Percentiles rank a stretch among this genome's conserved stretches.
Conservation (phyloP, 2,888 invertebrate species). For the Ectobius pallidus region DNA sequence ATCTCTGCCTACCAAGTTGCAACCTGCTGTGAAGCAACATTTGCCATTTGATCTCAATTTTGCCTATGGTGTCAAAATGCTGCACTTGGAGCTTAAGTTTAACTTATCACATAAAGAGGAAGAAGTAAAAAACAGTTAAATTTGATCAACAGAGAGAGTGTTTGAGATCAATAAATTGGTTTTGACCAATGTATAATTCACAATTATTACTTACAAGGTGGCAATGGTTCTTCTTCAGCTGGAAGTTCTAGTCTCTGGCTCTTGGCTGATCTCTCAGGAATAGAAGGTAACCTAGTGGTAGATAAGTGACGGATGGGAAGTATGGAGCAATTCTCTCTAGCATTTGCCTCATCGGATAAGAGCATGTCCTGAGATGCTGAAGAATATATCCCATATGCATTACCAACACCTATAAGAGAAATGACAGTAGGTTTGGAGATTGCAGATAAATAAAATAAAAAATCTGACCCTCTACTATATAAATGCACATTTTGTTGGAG, state of each 20-base stretch:
- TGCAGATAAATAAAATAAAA: no score
- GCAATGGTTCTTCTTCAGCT: conserved; percentile 77
- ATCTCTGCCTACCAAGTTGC: no score
- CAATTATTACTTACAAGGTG: conserved; percentile 84
- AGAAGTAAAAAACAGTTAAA: neutral
- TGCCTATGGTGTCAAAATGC: no score
- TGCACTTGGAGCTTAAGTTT: no score
- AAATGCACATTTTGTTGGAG: no score
- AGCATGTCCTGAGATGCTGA: neutral
- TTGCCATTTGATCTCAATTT: no score
- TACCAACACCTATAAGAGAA: neutral
- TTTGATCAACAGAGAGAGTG: neutral
- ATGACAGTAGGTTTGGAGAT: no score
- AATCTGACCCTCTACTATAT: no score
- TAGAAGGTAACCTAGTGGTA: conserved; percentile 78
- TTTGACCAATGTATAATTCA: no score
- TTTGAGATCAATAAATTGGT: no score
- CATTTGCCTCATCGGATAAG: conserved; percentile 19
- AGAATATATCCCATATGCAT: neutral
- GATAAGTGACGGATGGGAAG: conserved; percentile 71
- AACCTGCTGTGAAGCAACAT: no score
- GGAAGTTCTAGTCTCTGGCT: conserved; percentile 61
- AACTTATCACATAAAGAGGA: no score
- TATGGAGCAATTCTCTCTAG: conserved; percentile 32
- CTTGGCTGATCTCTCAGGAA: conserved; percentile 72